phyloP scores from a whole-genome alignment of 2,888 invertebrate genomes.

The Drosophila neoperkinsi region DNA sequence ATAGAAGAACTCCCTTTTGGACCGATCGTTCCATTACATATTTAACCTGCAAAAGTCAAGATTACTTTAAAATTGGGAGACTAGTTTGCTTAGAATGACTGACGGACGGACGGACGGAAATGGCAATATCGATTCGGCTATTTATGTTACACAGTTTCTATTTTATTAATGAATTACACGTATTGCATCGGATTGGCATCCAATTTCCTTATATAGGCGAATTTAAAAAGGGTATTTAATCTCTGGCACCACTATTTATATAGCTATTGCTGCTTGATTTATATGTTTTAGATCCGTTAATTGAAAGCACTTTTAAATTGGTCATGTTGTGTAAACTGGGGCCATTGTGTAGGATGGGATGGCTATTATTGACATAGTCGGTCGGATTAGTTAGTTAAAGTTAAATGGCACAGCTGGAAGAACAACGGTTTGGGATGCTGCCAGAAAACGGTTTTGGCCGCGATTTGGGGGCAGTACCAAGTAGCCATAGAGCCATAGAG shows the following conservation, averaged over 20 bases:
- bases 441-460: conserved; percentile 31
- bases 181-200: not conserved
- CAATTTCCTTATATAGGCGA: not conserved
- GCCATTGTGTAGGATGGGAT: conserved; percentile 22
- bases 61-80: too few species aligned
- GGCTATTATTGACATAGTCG: conserved; percentile 25
- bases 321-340: conserved; percentile 4
- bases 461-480: conserved; percentile 28
- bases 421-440: conserved; percentile 35
- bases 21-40: not conserved
- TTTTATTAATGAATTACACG: not conserved
- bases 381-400: conserved; percentile 36
- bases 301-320: conserved; percentile 14
- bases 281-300: conserved; percentile 4
- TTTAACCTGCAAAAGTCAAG: not conserved
- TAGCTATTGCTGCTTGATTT: not conserved
- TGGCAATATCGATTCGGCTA: not conserved
- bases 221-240: not conserved
- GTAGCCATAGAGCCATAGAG: not conserved
- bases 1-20: too few species aligned
- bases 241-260: not conserved
- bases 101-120: not conserved
- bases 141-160: not conserved
- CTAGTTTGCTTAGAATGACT: not conserved
- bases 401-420: conserved; percentile 61